These are phyloP conservation scores for Halcyon badia DNA, from an alignment of 2,797 vertebrate genomes.

Conservation along the genomic window DNA sequence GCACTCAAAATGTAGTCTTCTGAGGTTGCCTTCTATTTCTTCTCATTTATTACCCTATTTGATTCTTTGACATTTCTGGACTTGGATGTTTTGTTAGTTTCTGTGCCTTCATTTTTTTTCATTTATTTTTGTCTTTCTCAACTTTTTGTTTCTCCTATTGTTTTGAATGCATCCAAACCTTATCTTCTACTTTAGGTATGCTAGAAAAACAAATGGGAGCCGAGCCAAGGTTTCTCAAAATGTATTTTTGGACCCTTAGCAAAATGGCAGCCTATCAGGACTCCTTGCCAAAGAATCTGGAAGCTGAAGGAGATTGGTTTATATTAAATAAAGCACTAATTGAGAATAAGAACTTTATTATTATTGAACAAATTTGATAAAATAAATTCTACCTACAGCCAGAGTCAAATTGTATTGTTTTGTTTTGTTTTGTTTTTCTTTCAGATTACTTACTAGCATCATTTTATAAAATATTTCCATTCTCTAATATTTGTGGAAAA, in stretches of 20 bases:
- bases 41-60: not conserved
- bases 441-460: not conserved
- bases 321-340: not conserved
- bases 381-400: not conserved
- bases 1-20: not conserved
- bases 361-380: not conserved
- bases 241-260: not conserved
- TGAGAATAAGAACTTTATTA: not conserved
- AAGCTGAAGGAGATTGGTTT: not conserved
- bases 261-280: not conserved
- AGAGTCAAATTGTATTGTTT: not conserved
- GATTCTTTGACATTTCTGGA: not conserved
- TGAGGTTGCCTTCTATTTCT: not conserved
- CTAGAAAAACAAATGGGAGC: not conserved
- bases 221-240: not conserved
- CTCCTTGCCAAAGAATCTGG: not conserved
- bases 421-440: not conserved
- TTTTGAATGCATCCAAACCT: not conserved
- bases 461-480: not conserved
- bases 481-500: not conserved
- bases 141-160: not conserved
- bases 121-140: not conserved
- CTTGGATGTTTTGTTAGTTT: not conserved
- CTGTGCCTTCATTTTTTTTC: not conserved
- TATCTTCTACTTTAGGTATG: not conserved